Evolutionary conservation across 1,140 invertebrate genomes (phyloP), one percentile per base, ranked within the genome.

Genomic region (Lepidurus packardi): DNA sequence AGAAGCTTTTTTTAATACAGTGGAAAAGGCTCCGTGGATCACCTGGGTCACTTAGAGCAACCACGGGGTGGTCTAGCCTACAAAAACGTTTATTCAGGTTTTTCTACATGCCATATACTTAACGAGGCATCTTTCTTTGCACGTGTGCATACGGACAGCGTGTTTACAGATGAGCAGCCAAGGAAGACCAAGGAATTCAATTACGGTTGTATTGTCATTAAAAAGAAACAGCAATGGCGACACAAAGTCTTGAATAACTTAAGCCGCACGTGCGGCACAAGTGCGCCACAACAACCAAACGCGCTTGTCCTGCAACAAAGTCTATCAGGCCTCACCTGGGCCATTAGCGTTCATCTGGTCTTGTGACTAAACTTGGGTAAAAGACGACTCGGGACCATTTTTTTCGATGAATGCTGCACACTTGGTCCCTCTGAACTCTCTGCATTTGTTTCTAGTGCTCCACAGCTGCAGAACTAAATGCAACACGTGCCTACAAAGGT

Each of bases 311-410:
- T n/a, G 16, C 16, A 65, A 21, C 53, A 65, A 65, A 65, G 9
- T 65, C 53, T 21, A 65, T 65, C 53, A 65, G 21, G 53, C 53
- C 53, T 65, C 53, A 65, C 53, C 53, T 65, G 53, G 53, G 13
- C 53, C 53, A 65, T 65, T 21, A 16, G 53, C 21, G 53, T 65
- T 65, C 53, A 8, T 65, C 53, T 65, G 21, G 16, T 65, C 6
- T 16, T 13, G 9, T 65, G 34, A 65, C 53, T 65, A n/a, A 9
- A 16, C 16, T 13, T 7, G 53, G 13, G 16, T 21, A 65, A 65
- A 65, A 65, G 21, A 65, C 53, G 16, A 21, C 5, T 21, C 16
- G 16, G 21, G 21, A 65, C 53, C 7, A n/a, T 65, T 65, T 65
- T 65, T 47, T 47, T 47, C 10, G 45, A 16, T 47, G 53, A 65